Conservation (phyloP, 2,888 invertebrate genomes). For the Falcaria lacertinaria region DNA sequence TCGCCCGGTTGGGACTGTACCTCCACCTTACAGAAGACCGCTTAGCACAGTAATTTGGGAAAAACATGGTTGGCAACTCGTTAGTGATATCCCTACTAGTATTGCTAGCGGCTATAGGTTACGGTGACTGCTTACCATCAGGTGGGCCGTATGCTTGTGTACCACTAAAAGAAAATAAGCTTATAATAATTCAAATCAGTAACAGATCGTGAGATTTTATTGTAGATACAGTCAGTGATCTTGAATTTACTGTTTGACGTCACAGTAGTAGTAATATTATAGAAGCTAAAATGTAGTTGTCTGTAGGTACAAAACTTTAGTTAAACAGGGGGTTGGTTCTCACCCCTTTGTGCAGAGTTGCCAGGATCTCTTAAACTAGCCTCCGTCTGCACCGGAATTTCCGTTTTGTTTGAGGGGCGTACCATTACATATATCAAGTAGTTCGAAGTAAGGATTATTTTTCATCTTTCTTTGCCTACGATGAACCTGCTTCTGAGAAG, state of each 20-base stretch:
- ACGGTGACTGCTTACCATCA: too few relatives aligned
- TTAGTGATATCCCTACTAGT: too few relatives aligned
- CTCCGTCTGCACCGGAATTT: conserved; percentile 44
- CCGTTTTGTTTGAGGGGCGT: conserved; percentile 43
- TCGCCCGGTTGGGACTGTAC: too few relatives aligned
- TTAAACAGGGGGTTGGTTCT: conserved; percentile 2
- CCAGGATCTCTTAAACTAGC: conserved; percentile 37
- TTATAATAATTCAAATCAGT: too few relatives aligned
- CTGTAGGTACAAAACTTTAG: background rate
- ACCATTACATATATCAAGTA: conserved; percentile 17
- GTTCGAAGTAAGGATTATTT: background rate
- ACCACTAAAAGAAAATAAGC: too few relatives aligned
- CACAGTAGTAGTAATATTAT: background rate
- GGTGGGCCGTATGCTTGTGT: too few relatives aligned
- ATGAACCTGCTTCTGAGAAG: background rate
- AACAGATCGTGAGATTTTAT: too few relatives aligned
- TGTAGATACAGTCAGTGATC: too few relatives aligned
- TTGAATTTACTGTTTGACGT: background rate
- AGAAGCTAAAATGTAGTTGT: background rate
- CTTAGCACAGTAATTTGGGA: too few relatives aligned
- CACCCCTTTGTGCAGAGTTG: conserved; percentile 10
- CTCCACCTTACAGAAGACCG: too few relatives aligned
- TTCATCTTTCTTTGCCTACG: background rate
- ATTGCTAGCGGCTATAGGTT: too few relatives aligned
- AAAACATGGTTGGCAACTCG: too few relatives aligned